A percentile compares a stretch with the other conserved stretches of the same genome.
Conservation (phyloP, 2,113 vertebrate genomes). For the Excalfactoria chinensis region DNA sequence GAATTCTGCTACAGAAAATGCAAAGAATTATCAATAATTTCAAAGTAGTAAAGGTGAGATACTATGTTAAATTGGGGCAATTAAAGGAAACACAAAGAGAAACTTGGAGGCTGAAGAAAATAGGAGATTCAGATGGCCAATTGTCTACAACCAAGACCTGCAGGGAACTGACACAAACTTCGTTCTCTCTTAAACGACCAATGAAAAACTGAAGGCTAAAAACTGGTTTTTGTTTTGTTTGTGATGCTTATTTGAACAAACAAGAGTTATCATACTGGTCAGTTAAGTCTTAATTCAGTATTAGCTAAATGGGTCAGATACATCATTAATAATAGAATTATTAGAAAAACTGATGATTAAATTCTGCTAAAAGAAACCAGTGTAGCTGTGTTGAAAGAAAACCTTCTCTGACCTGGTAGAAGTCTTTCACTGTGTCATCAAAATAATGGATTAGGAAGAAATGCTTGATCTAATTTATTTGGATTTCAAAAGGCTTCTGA, state of each 20-base stretch:
- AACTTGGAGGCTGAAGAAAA: background rate
- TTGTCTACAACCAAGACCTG: background rate
- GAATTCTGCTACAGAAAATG: background rate
- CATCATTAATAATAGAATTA: constrained; percentile 3
- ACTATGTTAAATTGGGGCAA: background rate
- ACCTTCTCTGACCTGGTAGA: background rate
- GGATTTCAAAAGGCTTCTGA: constrained; percentile 27
- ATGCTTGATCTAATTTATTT: constrained; percentile 23
- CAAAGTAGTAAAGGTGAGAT: background rate
- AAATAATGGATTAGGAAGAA: constrained; percentile 34
- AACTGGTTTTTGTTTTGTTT: background rate
- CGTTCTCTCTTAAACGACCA: background rate
- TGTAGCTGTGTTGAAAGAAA: constrained; percentile 7
- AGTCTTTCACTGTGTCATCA: background rate
- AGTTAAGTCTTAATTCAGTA: background rate
- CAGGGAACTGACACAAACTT: background rate
- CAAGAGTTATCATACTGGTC: background rate
- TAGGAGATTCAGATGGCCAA: background rate
- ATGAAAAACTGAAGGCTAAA: background rate
- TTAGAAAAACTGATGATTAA: background rate
- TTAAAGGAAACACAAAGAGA: background rate
- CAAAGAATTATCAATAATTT: background rate
- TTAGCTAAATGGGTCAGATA: background rate
- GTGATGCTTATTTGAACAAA: background rate
- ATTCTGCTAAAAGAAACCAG: background rate